Evolutionary conservation across 53 echinoderm and acorn worm genomes (phyloP), one percentile per base, ranked within the genome.

Genomic region (Patiria pectinifera): DNA sequence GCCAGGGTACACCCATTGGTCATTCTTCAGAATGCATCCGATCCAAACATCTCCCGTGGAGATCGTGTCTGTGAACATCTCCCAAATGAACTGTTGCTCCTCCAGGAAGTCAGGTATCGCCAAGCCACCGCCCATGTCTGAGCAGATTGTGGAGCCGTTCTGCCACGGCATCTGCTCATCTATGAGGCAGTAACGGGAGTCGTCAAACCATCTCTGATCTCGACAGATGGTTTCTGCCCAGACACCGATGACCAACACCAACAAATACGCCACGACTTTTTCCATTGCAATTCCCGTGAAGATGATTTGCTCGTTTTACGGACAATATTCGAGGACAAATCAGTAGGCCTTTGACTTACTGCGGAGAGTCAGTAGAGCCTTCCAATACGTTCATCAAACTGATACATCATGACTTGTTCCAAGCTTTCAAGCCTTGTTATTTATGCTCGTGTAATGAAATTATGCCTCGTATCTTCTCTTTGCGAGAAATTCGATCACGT

Each of bases 41-140:
- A 44, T 82, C 82, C 82, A 82, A 53, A 58, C 18, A 82, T 44
- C 49, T 19, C 18, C 19, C 16, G 2, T 46, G 43, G 11, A 18
- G 11, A 22, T 11, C 61, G n/a, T 60, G 22, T 44, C 83, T 23
- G 44, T 60, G 83, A 83, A 58, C 83, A 83, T 83, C 23, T 60
- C 26, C 83, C 83, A 83, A 25, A 83, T 60, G 22, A 83, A 59
- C 83, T 60, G 9, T 21, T 22, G 59, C 60, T 83, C 83, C 19
- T 83, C 60, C 11, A 21, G 7, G 83, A 62, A 83, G 83, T 83
- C 83, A 23, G 83, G 83, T 11, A 83, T 58, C 59, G 26, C 23
- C 83, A 83, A 23, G 23, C 7, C 24, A 83, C 83, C 83, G 83
- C 83, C 83, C 83, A 59, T 83, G 22, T 83, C 83, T 19, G 83